Base-by-base conservation (phyloP, 2,797 vertebrate species). In the Clangula hyemalis region DNA sequence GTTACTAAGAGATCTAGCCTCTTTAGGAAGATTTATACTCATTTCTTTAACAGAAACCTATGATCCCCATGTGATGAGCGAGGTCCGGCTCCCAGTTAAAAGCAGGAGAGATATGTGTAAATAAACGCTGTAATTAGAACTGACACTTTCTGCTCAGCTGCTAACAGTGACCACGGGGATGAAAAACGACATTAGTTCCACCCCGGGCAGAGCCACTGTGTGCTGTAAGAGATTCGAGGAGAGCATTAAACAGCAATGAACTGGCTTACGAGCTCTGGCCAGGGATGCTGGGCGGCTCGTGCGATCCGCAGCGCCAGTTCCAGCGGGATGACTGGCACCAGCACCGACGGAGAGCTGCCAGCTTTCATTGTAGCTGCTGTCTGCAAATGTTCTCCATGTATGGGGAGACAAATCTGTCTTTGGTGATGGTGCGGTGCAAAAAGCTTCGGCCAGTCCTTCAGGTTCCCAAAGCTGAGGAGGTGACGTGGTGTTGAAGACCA, bases 101-200 rank as follows among this genome's bases (percentile, higher is more conserved):
- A 81, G 27, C 68, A 77, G 73, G 47, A 95, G 93, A 95, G 62
- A 70, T 70, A 69, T 20, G 20, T 89, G 57, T 72, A 96, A 97
- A 94, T 83, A 94, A 92, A 74, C 41, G 65, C 41, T 90, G 81
- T 94, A 93, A 96, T 97, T 94, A 81, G 95, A 96, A 74, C 58
- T 43, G 93, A 68, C 72, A 69, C 53, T 54, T 87, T 79, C 83
- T 65, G 21, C 65, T 90, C 70, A 47, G 20, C 45, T 91, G 82
- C 82, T 84, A 62, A 36, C 85, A 62, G 54, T 75, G 58, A 87
- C 75, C 82, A 84, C 72, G 28, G 69, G 80, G 73, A 89, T 89
- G 54, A 91, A 94, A 96, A 95, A 95, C 62, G 17, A 30, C 69
- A 93, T 95, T 83, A 85, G 85, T 90, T 95, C 91, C 84, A 85